Conservation (phyloP, 2,888 invertebrate species). For the Antheraea yamamai region DNA sequence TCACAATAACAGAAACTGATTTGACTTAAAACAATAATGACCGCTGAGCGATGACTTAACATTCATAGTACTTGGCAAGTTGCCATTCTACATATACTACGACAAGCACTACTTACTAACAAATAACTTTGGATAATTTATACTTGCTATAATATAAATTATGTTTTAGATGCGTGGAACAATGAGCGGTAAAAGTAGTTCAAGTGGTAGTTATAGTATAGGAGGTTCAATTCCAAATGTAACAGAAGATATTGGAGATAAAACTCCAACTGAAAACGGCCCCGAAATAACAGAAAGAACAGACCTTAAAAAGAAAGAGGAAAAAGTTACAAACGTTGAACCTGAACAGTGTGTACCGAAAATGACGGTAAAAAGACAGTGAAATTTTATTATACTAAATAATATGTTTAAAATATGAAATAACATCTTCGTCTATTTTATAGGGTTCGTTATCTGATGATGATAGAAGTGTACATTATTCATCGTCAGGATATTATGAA, state of each 20-base stretch:
- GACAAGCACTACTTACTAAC: background rate
- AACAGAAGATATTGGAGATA: constrained; percentile 57
- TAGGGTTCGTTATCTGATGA: constrained; percentile 85
- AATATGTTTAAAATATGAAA: background rate
- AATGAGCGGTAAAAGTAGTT: constrained; percentile 76
- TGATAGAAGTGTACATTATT: constrained; percentile 86
- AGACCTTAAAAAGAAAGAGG: constrained; percentile 50
- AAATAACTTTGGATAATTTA: background rate
- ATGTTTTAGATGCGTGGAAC: constrained; percentile 58
- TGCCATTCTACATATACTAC: background rate
- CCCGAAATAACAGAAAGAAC: constrained; percentile 52
- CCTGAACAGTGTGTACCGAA: constrained; percentile 70
- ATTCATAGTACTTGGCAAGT: background rate
- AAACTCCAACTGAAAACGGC: constrained; percentile 55
- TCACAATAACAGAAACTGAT: no score
- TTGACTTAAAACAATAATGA: background rate
- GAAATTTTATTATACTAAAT: constrained; percentile 2
- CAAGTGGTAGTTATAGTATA: constrained; percentile 78
- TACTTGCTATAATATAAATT: constrained; percentile 20
- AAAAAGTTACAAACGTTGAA: constrained; percentile 49
- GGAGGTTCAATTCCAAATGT: constrained; percentile 75
- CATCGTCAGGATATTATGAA: constrained; percentile 89
- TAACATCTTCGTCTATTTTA: constrained; percentile 28
- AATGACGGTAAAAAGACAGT: constrained; percentile 55
- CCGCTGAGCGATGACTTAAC: background rate